Percentiles rank a stretch among this genome's conserved stretches.
These are phyloP conservation scores for Hemicordylus capensis DNA, from an alignment of 2,113 vertebrate species.

Conservation along the genomic window DNA sequence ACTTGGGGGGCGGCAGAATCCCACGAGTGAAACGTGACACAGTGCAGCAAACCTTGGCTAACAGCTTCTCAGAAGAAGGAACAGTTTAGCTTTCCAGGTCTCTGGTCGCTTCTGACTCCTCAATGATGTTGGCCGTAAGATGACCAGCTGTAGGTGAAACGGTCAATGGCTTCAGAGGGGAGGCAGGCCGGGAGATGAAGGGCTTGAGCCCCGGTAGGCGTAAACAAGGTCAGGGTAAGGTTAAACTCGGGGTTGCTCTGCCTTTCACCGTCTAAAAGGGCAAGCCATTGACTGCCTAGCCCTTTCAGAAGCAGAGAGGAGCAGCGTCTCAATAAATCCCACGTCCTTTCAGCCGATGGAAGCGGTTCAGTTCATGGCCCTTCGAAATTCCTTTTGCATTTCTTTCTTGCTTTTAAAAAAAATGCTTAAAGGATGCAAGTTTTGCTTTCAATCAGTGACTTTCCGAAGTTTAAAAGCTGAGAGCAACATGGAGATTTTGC, in stretches of 20 bases:
- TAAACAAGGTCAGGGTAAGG: slow-evolving; percentile 69
- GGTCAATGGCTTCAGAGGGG: slow-evolving; percentile 49
- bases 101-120: slow-evolving; percentile 33
- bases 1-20: neutral
- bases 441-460: neutral
- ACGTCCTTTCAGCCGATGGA: slow-evolving; percentile 48
- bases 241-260: slow-evolving; percentile 58
- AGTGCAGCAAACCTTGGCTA: neutral
- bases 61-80: neutral
- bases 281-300: slow-evolving; percentile 62
- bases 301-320: slow-evolving; percentile 53
- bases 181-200: slow-evolving; percentile 47
- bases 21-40: no score
- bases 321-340: slow-evolving; percentile 64
- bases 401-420: slow-evolving; percentile 47
- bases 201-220: slow-evolving; percentile 46
- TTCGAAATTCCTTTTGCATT: slow-evolving; percentile 5
- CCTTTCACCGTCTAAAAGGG: slow-evolving; percentile 66
- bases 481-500: slow-evolving; percentile 5
- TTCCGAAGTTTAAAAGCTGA: slow-evolving; percentile 27
- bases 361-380: slow-evolving; percentile 39
- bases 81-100: neutral
- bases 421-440: slow-evolving; percentile 25
- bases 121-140: slow-evolving; percentile 27
- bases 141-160: slow-evolving; percentile 56